These are phyloP conservation scores for Apodemus sylvaticus DNA, from an alignment of 2,113 vertebrate genomes.

Conservation along the genomic window DNA sequence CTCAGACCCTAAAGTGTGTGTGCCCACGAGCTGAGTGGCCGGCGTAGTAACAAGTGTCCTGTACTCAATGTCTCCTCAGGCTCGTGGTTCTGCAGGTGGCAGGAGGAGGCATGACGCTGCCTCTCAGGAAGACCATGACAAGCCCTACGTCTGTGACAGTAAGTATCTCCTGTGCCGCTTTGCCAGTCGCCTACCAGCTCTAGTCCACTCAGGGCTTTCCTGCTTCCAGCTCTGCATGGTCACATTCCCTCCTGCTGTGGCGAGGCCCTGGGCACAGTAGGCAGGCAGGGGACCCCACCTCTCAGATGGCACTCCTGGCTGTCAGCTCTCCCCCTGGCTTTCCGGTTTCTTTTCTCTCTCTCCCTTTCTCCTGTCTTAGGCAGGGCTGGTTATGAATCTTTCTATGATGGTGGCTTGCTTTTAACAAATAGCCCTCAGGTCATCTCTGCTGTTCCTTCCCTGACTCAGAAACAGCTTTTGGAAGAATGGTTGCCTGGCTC, in stretches of 20 bases:
- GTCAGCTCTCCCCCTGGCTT: neutral
- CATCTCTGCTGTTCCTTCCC: conserved; percentile 63
- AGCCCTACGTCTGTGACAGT: conserved; percentile 99
- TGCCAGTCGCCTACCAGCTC: conserved; percentile 57
- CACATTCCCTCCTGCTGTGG: neutral
- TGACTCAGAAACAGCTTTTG: conserved; percentile 49
- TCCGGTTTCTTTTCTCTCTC: conserved; percentile 64
- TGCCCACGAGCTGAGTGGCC: neutral
- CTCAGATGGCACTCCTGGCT: neutral
- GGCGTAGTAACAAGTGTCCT: neutral
- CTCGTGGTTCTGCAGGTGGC: conserved; percentile 92
- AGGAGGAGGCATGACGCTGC: conserved; percentile 92
- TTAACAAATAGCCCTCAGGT: conserved; percentile 53
- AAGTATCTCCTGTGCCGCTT: conserved; percentile 83
- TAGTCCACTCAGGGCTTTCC: conserved; percentile 28
- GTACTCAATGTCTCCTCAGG: conserved; percentile 84
- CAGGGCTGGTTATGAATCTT: conserved; percentile 54
- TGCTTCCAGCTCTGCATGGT: neutral
- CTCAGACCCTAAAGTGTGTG: rapidly evolving
- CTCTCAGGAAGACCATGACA: conserved; percentile 94
- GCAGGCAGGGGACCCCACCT: neutral
- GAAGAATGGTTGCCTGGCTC: neutral
- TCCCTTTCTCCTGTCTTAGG: conserved; percentile 42
- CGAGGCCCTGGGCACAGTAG: neutral
- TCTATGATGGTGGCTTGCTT: neutral